Conservation (phyloP, 2,113 vertebrate species). For the Hydrolagus affinis region DNA sequence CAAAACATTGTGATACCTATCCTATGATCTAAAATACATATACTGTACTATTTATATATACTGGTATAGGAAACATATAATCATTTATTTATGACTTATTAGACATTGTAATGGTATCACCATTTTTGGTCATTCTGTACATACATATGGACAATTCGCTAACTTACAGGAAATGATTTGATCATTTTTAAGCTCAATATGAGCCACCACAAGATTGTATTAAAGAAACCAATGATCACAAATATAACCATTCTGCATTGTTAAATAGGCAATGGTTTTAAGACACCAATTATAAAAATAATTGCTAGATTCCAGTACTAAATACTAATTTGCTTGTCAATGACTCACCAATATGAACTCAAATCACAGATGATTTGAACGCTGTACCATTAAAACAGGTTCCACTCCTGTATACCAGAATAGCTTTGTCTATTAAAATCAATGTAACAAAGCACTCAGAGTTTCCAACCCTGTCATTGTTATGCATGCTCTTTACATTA, state of each 20-base stretch:
- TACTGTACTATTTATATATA: no score
- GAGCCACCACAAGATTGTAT: neutral
- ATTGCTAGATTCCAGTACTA: neutral
- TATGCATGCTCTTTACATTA: neutral
- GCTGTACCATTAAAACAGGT: neutral
- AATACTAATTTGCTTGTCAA: neutral
- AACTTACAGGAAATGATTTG: neutral
- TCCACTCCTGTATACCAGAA: neutral
- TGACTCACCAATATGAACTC: neutral
- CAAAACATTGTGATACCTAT: no score
- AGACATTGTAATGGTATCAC: no score
- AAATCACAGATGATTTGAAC: neutral
- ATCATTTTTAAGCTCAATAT: neutral
- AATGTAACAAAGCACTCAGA: neutral
- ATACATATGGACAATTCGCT: no score
- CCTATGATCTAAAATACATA: no score
- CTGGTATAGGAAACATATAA: no score
- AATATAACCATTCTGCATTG: neutral
- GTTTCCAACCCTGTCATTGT: neutral
- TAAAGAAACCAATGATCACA: conserved; percentile 13
- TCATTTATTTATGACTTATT: no score
- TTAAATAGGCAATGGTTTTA: neutral
- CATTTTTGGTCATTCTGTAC: no score
- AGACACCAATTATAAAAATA: neutral
- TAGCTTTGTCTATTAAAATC: neutral